These are phyloP conservation scores for Leucoma salicis DNA, from an alignment of 2,888 invertebrate genomes.

Conservation along the genomic window DNA sequence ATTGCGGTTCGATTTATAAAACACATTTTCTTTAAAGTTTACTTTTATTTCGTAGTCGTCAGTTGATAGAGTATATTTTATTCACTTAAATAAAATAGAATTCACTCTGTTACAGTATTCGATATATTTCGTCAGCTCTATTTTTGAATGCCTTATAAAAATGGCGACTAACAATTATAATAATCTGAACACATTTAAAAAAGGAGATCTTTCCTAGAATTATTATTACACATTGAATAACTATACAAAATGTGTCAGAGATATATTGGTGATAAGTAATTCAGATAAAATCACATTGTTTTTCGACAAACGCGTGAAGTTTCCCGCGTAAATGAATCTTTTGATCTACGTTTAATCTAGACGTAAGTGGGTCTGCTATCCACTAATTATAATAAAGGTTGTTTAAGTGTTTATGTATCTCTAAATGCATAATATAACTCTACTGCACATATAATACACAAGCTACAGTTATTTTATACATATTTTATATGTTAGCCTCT, in stretches of 20 bases:
- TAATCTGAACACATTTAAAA: conserved; percentile 1
- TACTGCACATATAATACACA: conserved; percentile 69
- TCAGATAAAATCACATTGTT: background rate
- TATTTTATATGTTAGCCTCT: conserved; percentile 60
- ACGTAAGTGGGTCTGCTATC: conserved; percentile 48
- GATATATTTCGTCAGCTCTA: conserved; percentile 9
- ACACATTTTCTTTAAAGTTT: conserved; percentile 5
- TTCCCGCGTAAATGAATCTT: background rate
- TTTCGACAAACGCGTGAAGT: background rate
- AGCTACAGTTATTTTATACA: conserved; percentile 72
- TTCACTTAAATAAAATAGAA: conserved; percentile 25
- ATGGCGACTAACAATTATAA: background rate
- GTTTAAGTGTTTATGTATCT: conserved; percentile 62
- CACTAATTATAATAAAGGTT: conserved; percentile 58
- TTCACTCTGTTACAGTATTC: conserved; percentile 13
- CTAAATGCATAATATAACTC: conserved; percentile 74
- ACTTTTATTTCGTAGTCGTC: conserved; percentile 5
- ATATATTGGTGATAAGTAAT: background rate
- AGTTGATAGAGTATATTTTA: conserved; percentile 10
- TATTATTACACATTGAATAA: background rate
- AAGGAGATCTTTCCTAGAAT: background rate
- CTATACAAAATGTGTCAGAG: background rate
- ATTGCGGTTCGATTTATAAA: conserved; percentile 11
- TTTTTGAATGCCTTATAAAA: background rate
- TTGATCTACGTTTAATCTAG: conserved; percentile 32